Conservation (phyloP, 2,797 vertebrate genomes). For the Sebastiscus albofasciatus region DNA sequence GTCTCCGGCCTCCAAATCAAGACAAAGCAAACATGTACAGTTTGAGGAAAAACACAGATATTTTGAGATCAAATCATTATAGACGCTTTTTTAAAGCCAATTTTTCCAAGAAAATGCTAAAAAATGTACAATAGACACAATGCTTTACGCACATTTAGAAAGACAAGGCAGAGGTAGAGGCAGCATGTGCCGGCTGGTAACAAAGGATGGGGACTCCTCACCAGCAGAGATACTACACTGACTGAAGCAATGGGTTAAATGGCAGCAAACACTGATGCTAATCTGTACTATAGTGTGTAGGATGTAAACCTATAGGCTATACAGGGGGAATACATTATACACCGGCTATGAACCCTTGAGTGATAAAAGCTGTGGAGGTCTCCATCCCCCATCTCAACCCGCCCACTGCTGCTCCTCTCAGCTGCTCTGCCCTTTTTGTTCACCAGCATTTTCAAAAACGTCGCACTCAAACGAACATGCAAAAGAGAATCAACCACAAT, state of each 20-base stretch:
- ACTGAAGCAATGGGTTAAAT: slow-evolving; percentile 16
- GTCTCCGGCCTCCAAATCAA: slow-evolving; percentile 16
- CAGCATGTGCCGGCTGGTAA: slow-evolving; percentile 60
- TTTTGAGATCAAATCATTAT: not conserved
- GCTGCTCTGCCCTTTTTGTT: slow-evolving; percentile 68
- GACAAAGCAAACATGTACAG: slow-evolving; percentile 33
- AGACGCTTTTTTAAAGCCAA: not conserved
- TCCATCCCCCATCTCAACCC: slow-evolving; percentile 73
- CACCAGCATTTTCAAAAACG: slow-evolving; percentile 41
- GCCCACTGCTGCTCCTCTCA: slow-evolving; percentile 55
- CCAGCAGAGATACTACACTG: slow-evolving; percentile 5
- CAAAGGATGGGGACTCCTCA: slow-evolving; percentile 63
- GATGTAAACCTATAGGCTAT: not conserved
- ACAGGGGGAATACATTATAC: slow-evolving; percentile 26
- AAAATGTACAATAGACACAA: not conserved
- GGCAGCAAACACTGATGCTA: not conserved
- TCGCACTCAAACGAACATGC: not conserved
- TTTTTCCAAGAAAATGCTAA: not conserved
- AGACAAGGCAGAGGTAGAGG: slow-evolving; percentile 22
- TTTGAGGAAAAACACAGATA: not conserved
- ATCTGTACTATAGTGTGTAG: not conserved
- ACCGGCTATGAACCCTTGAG: slow-evolving; percentile 27
- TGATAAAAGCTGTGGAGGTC: slow-evolving; percentile 54
- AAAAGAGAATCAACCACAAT: not conserved
- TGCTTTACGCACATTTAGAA: not conserved